Conservation (phyloP, 2,797 vertebrate species). For the Arrhamphus sclerolepis region DNA sequence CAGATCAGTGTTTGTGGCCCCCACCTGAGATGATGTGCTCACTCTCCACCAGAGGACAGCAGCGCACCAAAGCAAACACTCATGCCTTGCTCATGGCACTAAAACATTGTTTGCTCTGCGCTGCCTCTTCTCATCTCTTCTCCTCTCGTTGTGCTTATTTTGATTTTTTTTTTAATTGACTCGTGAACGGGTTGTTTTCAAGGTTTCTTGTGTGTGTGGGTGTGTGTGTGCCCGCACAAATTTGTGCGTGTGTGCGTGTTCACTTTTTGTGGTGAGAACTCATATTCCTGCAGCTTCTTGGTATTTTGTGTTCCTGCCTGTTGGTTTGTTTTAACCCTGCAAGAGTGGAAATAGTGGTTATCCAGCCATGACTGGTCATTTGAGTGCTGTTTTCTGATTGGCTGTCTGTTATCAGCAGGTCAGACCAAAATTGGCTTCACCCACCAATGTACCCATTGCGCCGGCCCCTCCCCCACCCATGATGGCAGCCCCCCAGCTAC, state of each 20-base stretch:
- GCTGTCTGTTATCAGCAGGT: conserved; percentile 80
- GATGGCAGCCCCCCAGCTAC: conserved; percentile 96
- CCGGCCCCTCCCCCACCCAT: conserved; percentile 96
- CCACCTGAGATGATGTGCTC: conserved; percentile 62
- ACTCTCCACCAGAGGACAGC: conserved; percentile 73
- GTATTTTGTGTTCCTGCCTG: conserved; percentile 74
- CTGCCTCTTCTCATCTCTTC: conserved; percentile 63
- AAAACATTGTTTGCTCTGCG: conserved; percentile 71
- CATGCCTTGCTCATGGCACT: conserved; percentile 72
- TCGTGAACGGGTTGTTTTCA: conserved; percentile 43
- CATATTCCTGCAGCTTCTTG: conserved; percentile 73
- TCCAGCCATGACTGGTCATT: conserved; percentile 25
- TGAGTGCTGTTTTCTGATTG: conserved; percentile 35
- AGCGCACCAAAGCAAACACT: conserved; percentile 68
- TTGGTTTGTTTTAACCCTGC: conserved; percentile 66
- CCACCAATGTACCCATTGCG: conserved; percentile 96
- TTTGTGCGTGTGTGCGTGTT: conserved; percentile 28
- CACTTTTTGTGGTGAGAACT: conserved; percentile 52
- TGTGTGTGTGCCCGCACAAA: conserved; percentile 36
- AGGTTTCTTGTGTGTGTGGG: conserved; percentile 41
- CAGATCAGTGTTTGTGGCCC: conserved; percentile 68
- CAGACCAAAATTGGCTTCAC: conserved; percentile 89
- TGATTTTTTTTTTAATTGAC: conserved; percentile 60
- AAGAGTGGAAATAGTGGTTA: conserved; percentile 41
- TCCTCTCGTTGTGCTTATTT: conserved; percentile 67